Evolutionary conservation across 2,113 vertebrate genomes (phyloP).

Genomic region (Planiliza haematocheilus): DNA sequence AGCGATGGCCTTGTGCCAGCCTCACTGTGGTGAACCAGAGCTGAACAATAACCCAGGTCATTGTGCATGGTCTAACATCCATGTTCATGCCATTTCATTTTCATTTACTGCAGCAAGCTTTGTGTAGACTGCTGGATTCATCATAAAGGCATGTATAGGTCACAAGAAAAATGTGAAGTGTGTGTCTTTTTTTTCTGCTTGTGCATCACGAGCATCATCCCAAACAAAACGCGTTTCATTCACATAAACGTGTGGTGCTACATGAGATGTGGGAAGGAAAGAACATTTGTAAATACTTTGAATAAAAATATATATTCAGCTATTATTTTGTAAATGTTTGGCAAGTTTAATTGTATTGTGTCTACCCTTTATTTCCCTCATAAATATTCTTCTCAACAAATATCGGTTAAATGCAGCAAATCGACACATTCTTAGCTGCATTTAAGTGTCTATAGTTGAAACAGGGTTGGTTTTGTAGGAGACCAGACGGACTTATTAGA

Average conservation of each 20-base stretch:
- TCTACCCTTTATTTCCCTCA: slow-evolving; percentile 7
- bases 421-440: too few relatives aligned
- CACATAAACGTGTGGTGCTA: slow-evolving; percentile 75
- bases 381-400: neutral
- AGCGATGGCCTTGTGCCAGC: slow-evolving; percentile 6
- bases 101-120: slow-evolving; percentile 59
- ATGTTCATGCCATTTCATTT: slow-evolving; percentile 60
- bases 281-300: slow-evolving; percentile 82
- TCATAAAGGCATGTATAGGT: slow-evolving; percentile 75
- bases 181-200: slow-evolving; percentile 67
- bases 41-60: slow-evolving; percentile 12
- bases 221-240: slow-evolving; percentile 53
- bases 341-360: slow-evolving; percentile 58
- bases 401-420: neutral
- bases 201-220: slow-evolving; percentile 54
- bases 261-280: slow-evolving; percentile 42
- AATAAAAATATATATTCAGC: slow-evolving; percentile 81
- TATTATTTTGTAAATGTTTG: slow-evolving; percentile 64
- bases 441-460: neutral
- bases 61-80: slow-evolving; percentile 42
- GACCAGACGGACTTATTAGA: too few relatives aligned
- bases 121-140: slow-evolving; percentile 70
- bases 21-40: slow-evolving; percentile 10
- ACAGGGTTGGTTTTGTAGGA: neutral
- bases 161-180: slow-evolving; percentile 66